These are phyloP conservation scores for Arion vulgaris DNA, from an alignment of 1,140 invertebrate species.

Conservation along the genomic window DNA sequence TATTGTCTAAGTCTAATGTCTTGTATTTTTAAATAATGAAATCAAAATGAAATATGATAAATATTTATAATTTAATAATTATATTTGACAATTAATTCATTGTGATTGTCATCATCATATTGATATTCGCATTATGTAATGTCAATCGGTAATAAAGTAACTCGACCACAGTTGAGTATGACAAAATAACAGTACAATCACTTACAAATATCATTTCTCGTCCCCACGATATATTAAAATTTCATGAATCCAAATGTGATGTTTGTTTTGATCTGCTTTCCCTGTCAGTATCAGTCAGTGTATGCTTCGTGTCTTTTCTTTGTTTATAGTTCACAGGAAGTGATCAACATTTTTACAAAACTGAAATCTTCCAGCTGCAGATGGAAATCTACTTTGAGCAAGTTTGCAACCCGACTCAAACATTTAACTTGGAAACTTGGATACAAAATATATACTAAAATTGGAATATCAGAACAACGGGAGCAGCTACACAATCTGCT, in stretches of 20 bases:
- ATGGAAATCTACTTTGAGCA: too few relatives aligned
- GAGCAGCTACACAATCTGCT: too few relatives aligned
- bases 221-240: background rate
- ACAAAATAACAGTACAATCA: background rate
- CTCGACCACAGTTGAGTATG: background rate
- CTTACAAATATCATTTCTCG: constrained; percentile 9
- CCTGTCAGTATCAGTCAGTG: too few relatives aligned
- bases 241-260: background rate
- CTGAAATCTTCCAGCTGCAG: background rate
- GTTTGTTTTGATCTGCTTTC: background rate
- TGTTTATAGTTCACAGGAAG: constrained; percentile 8
- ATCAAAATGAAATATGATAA: too few relatives aligned
- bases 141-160: background rate
- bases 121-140: background rate
- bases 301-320: background rate
- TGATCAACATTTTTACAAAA: background rate
- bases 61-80: too few relatives aligned
- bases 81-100: background rate
- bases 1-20: too few relatives aligned
- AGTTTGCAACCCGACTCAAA: too few relatives aligned
- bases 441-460: too few relatives aligned
- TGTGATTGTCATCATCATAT: background rate
- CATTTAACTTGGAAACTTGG: too few relatives aligned
- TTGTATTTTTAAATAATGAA: too few relatives aligned
- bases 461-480: too few relatives aligned